Evolutionary conservation across 2,113 vertebrate species (phyloP).

Genomic region (Carollia perspicillata): DNA sequence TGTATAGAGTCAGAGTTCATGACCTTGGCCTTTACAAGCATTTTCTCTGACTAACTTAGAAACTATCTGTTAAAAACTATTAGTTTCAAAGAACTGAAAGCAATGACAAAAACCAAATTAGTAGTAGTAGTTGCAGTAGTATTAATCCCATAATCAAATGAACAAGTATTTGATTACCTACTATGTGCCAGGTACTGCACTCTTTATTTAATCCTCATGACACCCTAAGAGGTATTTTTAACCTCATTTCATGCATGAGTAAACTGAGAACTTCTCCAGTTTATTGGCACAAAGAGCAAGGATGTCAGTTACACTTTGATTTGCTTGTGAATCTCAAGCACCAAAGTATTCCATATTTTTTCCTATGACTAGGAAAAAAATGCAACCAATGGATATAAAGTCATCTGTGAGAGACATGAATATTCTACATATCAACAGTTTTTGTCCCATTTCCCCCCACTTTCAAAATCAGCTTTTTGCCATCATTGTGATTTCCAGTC

Average conservation of each 20-base stretch:
- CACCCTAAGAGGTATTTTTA: neutral
- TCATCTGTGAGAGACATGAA: neutral
- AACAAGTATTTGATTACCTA: neutral
- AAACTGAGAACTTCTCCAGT: neutral
- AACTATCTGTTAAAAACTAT: neutral
- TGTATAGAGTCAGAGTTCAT: neutral
- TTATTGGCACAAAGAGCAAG: neutral
- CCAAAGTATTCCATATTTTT: neutral
- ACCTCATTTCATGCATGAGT: constrained; percentile 18
- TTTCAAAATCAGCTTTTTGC: neutral
- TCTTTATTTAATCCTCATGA: neutral
- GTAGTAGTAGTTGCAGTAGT: neutral
- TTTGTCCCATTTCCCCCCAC: neutral
- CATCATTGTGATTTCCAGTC: neutral
- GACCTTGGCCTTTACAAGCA: neutral
- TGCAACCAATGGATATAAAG: neutral
- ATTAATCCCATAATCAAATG: neutral
- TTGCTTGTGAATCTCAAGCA: neutral
- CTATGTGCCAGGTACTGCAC: neutral
- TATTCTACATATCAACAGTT: neutral
- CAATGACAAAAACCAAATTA: neutral
- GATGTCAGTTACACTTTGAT: neutral
- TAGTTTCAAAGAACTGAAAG: neutral
- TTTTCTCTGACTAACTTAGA: neutral
- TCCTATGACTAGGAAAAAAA: neutral